Evolutionary conservation across 2,797 vertebrate species (phyloP).

Genomic region (Sebastes jordani): DNA sequence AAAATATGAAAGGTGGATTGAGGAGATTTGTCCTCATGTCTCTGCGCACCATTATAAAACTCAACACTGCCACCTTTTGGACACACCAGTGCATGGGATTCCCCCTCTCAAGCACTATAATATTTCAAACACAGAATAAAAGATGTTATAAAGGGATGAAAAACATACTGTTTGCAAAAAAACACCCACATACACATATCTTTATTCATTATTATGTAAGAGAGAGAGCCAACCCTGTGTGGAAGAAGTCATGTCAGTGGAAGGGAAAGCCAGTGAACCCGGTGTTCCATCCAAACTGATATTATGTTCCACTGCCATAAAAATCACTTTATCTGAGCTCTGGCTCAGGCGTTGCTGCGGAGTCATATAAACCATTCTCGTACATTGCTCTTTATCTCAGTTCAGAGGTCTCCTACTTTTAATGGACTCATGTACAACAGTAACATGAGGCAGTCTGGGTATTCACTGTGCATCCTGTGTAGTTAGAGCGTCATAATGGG

Average conservation of each 20-base stretch:
- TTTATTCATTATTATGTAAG: neutral
- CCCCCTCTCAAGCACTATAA: neutral
- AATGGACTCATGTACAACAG: slow-evolving; percentile 66
- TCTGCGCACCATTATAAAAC: slow-evolving; percentile 74
- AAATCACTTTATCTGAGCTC: slow-evolving; percentile 91
- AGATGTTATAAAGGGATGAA: neutral
- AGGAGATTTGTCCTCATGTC: neutral
- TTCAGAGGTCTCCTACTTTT: slow-evolving; percentile 79
- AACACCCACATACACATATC: neutral
- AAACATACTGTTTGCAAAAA: neutral
- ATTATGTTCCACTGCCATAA: slow-evolving; percentile 83
- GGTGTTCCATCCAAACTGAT: slow-evolving; percentile 85
- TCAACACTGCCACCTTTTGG: slow-evolving; percentile 99
- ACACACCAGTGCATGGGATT: slow-evolving; percentile 43
- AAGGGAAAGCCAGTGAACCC: slow-evolving; percentile 84
- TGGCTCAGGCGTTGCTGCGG: slow-evolving; percentile 85
- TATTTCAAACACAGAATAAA: neutral
- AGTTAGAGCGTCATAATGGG: neutral
- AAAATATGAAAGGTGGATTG: slow-evolving; percentile 15
- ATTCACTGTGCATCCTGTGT: neutral
- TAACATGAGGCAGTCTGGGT: slow-evolving; percentile 22
- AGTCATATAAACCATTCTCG: slow-evolving; percentile 89
- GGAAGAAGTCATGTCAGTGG: slow-evolving; percentile 16
- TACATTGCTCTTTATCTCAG: slow-evolving; percentile 85
- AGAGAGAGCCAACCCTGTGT: neutral